Percentiles rank a stretch among this genome's conserved stretches.
Evolutionary conservation across 2,797 vertebrate species (phyloP).

Genomic region (Sebastes steindachneri): DNA sequence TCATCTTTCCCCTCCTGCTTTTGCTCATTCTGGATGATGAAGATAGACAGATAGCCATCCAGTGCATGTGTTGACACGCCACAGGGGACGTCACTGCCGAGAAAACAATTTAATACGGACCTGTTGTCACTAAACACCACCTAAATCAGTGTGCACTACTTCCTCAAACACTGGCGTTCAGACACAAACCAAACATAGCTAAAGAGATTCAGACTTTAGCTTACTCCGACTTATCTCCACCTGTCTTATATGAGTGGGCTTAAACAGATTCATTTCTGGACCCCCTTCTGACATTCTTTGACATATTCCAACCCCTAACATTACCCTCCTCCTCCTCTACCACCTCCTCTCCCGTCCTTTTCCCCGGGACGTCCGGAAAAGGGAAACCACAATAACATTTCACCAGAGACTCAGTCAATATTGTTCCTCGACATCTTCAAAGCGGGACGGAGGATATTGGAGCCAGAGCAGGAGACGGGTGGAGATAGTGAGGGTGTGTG

Average conservation of each 20-base stretch:
- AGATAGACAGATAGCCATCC: conserved; percentile 53
- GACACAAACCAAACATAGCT: not conserved
- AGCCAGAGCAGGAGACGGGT: conserved; percentile 52
- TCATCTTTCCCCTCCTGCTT: conserved; percentile 53
- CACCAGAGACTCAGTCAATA: conserved; percentile 80
- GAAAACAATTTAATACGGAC: conserved; percentile 21
- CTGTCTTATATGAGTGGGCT: not conserved
- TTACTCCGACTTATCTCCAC: not conserved
- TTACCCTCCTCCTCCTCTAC: conserved; percentile 16
- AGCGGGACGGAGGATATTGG: conserved; percentile 73
- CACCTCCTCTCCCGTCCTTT: conserved; percentile 1
- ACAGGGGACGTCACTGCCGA: conserved; percentile 9
- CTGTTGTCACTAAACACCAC: conserved; percentile 9
- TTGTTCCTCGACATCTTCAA: conserved; percentile 80
- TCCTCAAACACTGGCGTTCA: not conserved
- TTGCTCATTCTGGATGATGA: conserved; percentile 60
- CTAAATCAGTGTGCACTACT: not conserved
- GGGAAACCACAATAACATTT: conserved; percentile 79
- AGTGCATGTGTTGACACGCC: conserved; percentile 49
- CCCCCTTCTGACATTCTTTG: conserved; percentile 20
- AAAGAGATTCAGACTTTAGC: not conserved
- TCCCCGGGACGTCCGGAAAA: conserved; percentile 63
- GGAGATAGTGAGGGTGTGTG: conserved; percentile 46
- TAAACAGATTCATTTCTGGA: conserved; percentile 6
- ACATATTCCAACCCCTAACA: conserved; percentile 22